These are phyloP conservation scores for Zhuqinia jingwanae DNA, from an alignment of 2,888 invertebrate genomes.

Conservation along the genomic window DNA sequence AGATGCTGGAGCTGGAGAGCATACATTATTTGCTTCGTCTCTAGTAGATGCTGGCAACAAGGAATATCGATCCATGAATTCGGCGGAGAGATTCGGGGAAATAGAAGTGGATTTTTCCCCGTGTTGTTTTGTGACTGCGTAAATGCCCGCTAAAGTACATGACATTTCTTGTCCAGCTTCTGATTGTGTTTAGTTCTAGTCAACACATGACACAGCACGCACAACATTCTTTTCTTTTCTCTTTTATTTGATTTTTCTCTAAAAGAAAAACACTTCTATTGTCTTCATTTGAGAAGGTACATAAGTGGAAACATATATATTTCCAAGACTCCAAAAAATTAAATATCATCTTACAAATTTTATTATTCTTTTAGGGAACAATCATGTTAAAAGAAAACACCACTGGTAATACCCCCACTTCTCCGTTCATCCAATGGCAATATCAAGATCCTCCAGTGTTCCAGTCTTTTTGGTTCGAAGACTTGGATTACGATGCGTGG, in stretches of 20 bases:
- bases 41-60: slow-evolving; percentile 42
- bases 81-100: slow-evolving; percentile 56
- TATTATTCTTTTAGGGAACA: no score
- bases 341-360: neutral
- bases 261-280: neutral
- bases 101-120: neutral
- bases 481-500: slow-evolving; percentile 64
- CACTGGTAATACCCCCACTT: no score
- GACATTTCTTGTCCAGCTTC: slow-evolving; percentile 13
- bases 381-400: neutral
- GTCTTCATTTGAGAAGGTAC: no score
- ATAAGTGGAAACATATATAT: no score
- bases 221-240: neutral
- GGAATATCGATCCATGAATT: slow-evolving; percentile 48
- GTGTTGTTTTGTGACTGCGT: no score
- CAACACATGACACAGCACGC: neutral
- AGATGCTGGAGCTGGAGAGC: neutral
- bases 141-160: slow-evolving; percentile 40
- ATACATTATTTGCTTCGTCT: neutral
- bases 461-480: slow-evolving; percentile 66
- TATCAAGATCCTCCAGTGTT: slow-evolving; percentile 64
- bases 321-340: neutral
- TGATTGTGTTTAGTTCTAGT: neutral
- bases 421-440: slow-evolving; percentile 49
- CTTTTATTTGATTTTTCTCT: no score